These are phyloP conservation scores for Sciurus carolinensis DNA, from an alignment of 2,797 vertebrate species.

Conservation along the genomic window DNA sequence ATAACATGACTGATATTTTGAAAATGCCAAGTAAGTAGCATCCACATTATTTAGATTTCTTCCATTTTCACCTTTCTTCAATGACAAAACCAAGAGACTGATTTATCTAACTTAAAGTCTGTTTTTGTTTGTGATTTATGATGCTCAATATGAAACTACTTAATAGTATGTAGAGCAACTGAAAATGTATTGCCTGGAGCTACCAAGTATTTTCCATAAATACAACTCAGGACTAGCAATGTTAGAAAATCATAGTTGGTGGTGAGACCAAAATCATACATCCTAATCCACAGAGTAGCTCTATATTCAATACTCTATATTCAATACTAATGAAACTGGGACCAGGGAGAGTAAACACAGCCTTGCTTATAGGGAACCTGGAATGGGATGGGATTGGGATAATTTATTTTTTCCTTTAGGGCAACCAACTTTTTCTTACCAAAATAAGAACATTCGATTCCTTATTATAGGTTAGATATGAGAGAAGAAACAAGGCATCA, in stretches of 20 bases:
- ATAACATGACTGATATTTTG: conserved; percentile 42
- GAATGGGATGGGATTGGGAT: not conserved
- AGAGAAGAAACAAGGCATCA: not conserved
- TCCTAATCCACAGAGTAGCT: not conserved
- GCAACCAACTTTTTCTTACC: not conserved
- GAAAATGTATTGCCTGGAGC: not conserved
- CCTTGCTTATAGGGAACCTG: not conserved
- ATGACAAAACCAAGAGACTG: not conserved
- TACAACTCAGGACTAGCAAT: not conserved
- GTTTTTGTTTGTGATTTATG: not conserved
- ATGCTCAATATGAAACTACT: not conserved
- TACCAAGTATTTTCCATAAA: not conserved
- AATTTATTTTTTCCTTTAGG: not conserved
- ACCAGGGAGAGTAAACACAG: not conserved
- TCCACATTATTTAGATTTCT: conserved; percentile 13
- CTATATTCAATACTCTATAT: not conserved
- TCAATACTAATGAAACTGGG: not conserved
- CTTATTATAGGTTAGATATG: not conserved
- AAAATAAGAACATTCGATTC: not conserved
- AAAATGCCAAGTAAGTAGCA: not conserved
- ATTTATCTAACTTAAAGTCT: conserved; percentile 20
- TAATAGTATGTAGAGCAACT: not conserved
- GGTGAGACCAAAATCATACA: not conserved
- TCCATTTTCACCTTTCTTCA: conserved; percentile 30
- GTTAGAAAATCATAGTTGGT: not conserved